A percentile compares a stretch with the other conserved stretches of the same genome.
Conservation (phyloP, 2,113 vertebrate species). For the Hiodon alosoides region DNA sequence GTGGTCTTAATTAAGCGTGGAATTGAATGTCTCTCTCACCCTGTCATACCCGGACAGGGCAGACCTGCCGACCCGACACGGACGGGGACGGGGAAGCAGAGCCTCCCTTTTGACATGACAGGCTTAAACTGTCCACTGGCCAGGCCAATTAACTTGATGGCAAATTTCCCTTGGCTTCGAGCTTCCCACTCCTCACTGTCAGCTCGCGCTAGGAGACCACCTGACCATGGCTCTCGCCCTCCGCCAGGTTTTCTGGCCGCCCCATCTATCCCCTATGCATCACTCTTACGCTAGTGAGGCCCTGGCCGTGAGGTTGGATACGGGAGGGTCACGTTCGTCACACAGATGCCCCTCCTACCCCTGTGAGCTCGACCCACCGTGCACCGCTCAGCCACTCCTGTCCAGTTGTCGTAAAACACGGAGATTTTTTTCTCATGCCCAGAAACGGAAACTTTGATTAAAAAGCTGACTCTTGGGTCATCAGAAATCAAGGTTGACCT, state of each 20-base stretch:
- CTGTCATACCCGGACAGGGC: background rate
- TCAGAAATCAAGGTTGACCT: too few species aligned
- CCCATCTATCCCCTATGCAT: too few species aligned
- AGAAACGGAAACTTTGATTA: too few species aligned
- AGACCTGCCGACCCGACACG: background rate
- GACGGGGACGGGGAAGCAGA: background rate
- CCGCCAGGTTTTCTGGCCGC: background rate
- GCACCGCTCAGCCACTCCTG: too few species aligned
- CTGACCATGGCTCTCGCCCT: background rate
- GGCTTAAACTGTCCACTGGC: background rate
- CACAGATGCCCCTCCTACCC: too few species aligned
- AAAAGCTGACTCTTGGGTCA: too few species aligned
- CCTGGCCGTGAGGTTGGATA: too few species aligned
- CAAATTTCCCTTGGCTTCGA: background rate
- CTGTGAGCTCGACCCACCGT: too few species aligned
- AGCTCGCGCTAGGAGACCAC: background rate
- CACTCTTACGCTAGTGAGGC: too few species aligned
- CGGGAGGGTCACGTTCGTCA: too few species aligned
- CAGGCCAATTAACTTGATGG: slow-evolving; percentile 12
- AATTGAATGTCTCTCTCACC: background rate
- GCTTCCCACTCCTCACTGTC: background rate
- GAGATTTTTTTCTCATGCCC: too few species aligned
- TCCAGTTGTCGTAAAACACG: too few species aligned
- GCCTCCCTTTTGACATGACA: background rate
- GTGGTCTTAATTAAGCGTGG: background rate